phyloP scores from a whole-genome alignment of 2,797 vertebrate genomes.

The Lithobates pipiens region DNA sequence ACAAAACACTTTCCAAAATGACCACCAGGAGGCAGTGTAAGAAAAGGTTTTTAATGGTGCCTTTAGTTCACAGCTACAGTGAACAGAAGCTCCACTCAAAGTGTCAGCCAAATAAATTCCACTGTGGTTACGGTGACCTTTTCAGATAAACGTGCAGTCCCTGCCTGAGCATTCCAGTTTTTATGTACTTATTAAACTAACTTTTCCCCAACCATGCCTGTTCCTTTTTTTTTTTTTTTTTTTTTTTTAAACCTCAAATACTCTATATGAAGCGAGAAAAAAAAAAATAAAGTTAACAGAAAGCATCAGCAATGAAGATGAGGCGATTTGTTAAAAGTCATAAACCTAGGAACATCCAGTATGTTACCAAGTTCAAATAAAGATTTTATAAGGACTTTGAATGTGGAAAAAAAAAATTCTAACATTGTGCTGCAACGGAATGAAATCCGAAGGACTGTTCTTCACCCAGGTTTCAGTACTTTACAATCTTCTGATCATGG shows the following conservation, averaged over 20 bases:
- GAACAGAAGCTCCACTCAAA: slow-evolving; percentile 45
- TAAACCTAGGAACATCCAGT: no score
- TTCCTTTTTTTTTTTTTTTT: background rate
- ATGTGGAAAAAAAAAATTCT: no score
- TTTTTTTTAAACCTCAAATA: background rate
- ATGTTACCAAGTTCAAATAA: no score
- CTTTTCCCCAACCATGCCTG: background rate
- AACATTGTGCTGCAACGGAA: no score
- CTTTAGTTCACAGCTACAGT: background rate
- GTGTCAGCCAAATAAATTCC: slow-evolving; percentile 33
- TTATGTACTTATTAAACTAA: slow-evolving; percentile 13
- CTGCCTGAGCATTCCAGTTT: slow-evolving; percentile 28
- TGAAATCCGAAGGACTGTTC: no score
- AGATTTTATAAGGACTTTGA: no score
- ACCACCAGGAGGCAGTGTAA: slow-evolving; percentile 31
- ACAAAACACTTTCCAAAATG: background rate
- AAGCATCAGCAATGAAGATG: no score
- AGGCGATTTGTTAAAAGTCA: no score
- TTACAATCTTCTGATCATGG: no score
- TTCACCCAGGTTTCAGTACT: no score
- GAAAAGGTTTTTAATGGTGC: background rate
- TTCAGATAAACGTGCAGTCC: slow-evolving; percentile 27
- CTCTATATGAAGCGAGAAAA: no score
- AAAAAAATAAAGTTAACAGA: no score
- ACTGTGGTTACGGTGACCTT: slow-evolving; percentile 48